phyloP scores from a whole-genome alignment of 2,888 invertebrate genomes.

The Chirona hameri region DNA sequence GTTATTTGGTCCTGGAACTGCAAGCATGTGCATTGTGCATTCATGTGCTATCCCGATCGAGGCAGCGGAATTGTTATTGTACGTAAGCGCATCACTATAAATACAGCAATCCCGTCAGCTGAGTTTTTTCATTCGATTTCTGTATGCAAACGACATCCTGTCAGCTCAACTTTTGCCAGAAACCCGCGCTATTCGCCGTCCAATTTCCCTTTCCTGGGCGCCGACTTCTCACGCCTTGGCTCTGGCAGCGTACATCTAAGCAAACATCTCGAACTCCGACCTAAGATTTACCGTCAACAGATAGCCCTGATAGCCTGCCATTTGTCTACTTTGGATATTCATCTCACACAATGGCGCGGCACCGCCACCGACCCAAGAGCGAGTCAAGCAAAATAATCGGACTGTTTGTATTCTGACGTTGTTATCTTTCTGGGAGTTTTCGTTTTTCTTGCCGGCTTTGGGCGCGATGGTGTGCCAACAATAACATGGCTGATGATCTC shows the following conservation, averaged over 20 bases:
- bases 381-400: background rate
- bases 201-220: too few relatives aligned
- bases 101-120: too few relatives aligned
- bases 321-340: constrained; percentile 5
- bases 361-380: background rate
- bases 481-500: background rate
- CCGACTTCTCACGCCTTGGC: too few relatives aligned
- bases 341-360: background rate
- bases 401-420: background rate
- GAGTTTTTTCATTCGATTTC: too few relatives aligned
- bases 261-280: background rate
- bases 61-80: too few relatives aligned
- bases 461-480: background rate
- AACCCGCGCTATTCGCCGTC: too few relatives aligned
- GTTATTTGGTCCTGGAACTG: too few relatives aligned
- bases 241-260: background rate
- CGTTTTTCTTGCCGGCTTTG: background rate
- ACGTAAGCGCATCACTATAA: too few relatives aligned
- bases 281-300: background rate
- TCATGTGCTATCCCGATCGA: too few relatives aligned
- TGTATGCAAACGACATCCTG: too few relatives aligned
- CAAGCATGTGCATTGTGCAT: too few relatives aligned
- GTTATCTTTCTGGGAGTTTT: constrained; percentile 11
- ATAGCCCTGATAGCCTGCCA: background rate
- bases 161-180: too few relatives aligned